Evolutionary conservation across 2,797 vertebrate species (phyloP).

Genomic region (Austrolebias charrua): DNA sequence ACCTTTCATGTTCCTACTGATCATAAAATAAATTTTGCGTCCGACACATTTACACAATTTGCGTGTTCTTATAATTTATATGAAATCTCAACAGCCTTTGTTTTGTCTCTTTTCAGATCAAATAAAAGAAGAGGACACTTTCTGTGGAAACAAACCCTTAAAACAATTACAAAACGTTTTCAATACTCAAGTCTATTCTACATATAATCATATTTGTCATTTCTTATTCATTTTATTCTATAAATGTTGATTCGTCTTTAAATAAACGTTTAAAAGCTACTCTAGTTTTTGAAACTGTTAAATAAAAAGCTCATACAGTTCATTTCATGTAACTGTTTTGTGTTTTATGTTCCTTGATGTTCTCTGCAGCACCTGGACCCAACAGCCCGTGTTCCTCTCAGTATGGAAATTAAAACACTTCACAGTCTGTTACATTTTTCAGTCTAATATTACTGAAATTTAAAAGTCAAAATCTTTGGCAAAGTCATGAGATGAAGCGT

Average conservation of each 20-base stretch:
- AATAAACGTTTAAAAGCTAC: slow-evolving; percentile 38
- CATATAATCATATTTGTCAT: slow-evolving; percentile 27
- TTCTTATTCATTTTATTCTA: slow-evolving; percentile 7
- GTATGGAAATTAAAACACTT: slow-evolving; percentile 33
- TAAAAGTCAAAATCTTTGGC: slow-evolving; percentile 22
- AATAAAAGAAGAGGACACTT: slow-evolving; percentile 42
- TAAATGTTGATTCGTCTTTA: slow-evolving; percentile 2
- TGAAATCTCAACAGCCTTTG: neutral
- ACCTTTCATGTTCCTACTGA: too few relatives aligned
- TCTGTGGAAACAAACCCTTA: slow-evolving; percentile 5
- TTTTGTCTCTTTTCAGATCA: slow-evolving; percentile 50
- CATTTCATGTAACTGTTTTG: neutral
- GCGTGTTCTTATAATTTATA: neutral
- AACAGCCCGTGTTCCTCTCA: slow-evolving; percentile 17
- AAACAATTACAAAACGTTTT: slow-evolving; percentile 3
- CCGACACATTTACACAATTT: neutral
- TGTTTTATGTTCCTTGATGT: neutral
- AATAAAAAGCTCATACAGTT: too few relatives aligned
- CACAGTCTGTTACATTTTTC: slow-evolving; percentile 16
- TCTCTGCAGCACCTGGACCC: slow-evolving; percentile 44
- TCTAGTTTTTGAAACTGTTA: neutral
- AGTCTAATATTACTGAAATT: slow-evolving; percentile 25
- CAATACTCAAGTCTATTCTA: slow-evolving; percentile 16
- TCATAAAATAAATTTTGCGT: too few relatives aligned
- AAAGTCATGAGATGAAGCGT: slow-evolving; percentile 16